Evolutionary conservation across 2,888 invertebrate genomes (phyloP).

Genomic region (Hemistola chrysoprasaria): DNA sequence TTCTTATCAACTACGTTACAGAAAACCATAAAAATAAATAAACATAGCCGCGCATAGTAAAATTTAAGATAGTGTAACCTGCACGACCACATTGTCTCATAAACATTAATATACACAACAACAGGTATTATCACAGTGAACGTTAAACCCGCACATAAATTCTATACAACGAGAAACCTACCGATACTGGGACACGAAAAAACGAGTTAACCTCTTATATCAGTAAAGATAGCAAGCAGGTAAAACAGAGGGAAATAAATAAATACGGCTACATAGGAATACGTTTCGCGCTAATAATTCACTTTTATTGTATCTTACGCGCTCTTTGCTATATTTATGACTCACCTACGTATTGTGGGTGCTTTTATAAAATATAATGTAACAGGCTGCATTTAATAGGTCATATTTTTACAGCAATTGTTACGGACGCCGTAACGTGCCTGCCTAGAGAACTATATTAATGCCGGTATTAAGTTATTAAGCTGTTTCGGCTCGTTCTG

Average conservation of each 20-base stretch:
- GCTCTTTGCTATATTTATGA: conserved; percentile 77
- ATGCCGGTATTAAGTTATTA: conserved; percentile 33
- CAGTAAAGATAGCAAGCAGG: conserved; percentile 55
- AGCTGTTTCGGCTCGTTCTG: conserved; percentile 28
- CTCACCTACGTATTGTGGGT: conserved; percentile 69
- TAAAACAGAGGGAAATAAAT: conserved; percentile 52
- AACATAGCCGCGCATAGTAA: too few species aligned
- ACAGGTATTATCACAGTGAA: conserved; percentile 8
- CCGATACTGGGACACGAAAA: conserved; percentile 43
- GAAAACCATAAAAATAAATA: too few species aligned
- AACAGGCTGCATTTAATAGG: conserved; percentile 62
- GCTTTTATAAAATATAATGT: conserved; percentile 71
- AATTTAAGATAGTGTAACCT: too few species aligned
- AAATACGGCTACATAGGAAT: conserved; percentile 65
- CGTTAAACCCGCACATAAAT: conserved; percentile 25
- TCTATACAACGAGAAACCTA: conserved; percentile 38
- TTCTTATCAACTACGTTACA: too few species aligned
- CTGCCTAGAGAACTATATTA: conserved; percentile 32
- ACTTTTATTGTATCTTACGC: conserved; percentile 80
- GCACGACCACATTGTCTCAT: conserved; percentile 1
- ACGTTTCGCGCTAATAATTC: conserved; percentile 77
- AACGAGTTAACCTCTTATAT: conserved; percentile 49
- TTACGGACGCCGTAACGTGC: conserved; percentile 37
- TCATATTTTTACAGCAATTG: conserved; percentile 55
- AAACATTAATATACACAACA: conserved; percentile 1